Percentiles rank a stretch among this genome's conserved stretches.
phyloP scores from a whole-genome alignment of 2,113 vertebrate species.

The Pogonocichla stellata region DNA sequence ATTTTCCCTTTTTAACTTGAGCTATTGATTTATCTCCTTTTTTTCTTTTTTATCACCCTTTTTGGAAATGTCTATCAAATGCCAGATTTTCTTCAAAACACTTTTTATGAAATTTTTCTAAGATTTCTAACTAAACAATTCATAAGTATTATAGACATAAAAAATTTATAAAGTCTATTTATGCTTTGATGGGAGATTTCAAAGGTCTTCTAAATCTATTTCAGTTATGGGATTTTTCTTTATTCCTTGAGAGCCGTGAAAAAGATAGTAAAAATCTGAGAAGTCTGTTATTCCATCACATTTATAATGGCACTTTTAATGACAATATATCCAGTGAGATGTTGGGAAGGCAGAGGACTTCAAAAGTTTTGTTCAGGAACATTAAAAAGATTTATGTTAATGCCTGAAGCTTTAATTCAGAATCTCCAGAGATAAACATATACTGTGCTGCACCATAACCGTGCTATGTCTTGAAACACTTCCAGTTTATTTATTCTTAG shows the following conservation, averaged over 20 bases:
- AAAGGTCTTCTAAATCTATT: background rate
- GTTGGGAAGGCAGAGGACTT: background rate
- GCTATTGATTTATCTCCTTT: background rate
- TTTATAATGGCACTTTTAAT: background rate
- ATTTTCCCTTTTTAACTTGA: background rate
- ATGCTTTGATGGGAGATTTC: background rate
- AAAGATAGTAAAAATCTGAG: background rate
- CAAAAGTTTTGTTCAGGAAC: background rate
- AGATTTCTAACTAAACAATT: background rate
- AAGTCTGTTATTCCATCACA: background rate
- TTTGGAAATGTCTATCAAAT: background rate
- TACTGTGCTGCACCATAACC: background rate
- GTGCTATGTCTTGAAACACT: background rate
- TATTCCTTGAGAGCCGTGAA: background rate
- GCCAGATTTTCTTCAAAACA: background rate
- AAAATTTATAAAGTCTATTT: background rate
- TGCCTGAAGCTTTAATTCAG: background rate
- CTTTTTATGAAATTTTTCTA: background rate
- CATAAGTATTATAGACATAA: background rate
- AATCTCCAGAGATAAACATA: background rate
- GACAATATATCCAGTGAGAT: background rate
- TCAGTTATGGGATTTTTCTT: background rate
- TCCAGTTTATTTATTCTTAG: background rate
- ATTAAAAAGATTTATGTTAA: background rate
- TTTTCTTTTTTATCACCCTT: fast-evolving